These are phyloP conservation scores for Timema podura DNA, from an alignment of 2,888 invertebrate species.

Conservation along the genomic window DNA sequence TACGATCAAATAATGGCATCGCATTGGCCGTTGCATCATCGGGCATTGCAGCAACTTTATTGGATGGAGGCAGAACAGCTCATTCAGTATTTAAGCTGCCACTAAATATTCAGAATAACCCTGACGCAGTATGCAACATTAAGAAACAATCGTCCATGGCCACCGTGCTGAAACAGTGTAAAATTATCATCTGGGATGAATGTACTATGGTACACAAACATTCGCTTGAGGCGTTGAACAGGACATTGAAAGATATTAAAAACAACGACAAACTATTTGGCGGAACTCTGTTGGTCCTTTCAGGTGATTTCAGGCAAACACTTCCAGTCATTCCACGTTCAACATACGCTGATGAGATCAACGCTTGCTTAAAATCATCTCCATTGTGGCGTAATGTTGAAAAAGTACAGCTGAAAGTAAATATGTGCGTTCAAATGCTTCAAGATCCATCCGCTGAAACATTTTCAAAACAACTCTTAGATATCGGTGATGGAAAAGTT, in stretches of 20 bases:
- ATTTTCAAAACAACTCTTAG: conserved; percentile 19
- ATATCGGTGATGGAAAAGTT: conserved; percentile 20
- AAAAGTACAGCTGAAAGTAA: background rate
- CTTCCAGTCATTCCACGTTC: conserved; percentile 19
- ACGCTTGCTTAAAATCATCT: conserved; percentile 15
- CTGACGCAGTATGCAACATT: conserved; percentile 5
- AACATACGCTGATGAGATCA: conserved; percentile 11
- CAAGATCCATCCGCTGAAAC: conserved; percentile 6
- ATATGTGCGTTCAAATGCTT: conserved; percentile 15
- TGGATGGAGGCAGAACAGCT: conserved; percentile 7
- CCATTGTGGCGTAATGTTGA: background rate
- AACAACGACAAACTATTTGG: conserved; percentile 14
- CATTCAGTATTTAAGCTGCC: conserved; percentile 10
- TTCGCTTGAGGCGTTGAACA: conserved; percentile 5
- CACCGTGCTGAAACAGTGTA: conserved; percentile 5
- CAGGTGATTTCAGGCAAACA: conserved; percentile 21
- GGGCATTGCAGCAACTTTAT: conserved; percentile 9
- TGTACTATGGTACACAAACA: conserved; percentile 13
- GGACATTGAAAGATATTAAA: background rate
- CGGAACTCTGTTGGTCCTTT: background rate
- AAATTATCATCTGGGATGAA: conserved; percentile 13
- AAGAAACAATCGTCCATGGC: conserved; percentile 8
- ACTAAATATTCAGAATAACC: conserved; percentile 1
- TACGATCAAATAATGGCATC: conserved; percentile 20
- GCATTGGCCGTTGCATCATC: background rate